Evolutionary conservation across 2,113 vertebrate species (phyloP).

Genomic region (Panurus biarmicus): DNA sequence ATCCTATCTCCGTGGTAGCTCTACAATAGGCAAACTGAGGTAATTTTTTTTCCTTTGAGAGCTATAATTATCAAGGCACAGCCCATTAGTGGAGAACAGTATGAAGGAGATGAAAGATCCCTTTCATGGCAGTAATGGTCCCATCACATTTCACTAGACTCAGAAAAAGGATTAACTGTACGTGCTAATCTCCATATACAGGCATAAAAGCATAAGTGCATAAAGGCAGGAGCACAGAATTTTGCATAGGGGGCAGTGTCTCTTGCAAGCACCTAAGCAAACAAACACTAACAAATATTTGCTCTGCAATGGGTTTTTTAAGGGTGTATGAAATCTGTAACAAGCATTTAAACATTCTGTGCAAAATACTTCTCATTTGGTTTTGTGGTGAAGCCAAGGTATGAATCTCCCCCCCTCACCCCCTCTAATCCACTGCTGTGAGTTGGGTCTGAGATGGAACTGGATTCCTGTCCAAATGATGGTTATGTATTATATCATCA

Average conservation of each 20-base stretch:
- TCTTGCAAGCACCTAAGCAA: not conserved
- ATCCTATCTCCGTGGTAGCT: not conserved
- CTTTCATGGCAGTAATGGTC: not conserved
- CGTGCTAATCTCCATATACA: not conserved
- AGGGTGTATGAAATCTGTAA: not conserved
- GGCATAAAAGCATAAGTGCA: not conserved
- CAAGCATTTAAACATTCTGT: not conserved
- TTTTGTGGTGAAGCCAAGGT: not conserved
- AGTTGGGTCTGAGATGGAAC: not conserved
- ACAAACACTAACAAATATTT: not conserved
- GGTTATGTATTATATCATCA: not conserved
- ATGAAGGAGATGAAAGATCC: not conserved
- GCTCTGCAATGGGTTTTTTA: not conserved
- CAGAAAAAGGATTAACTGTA: not conserved
- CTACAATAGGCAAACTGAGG: not conserved
- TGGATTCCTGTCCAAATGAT: not conserved
- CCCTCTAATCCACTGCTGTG: not conserved
- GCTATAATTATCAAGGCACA: not conserved
- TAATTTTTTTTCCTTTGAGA: not conserved
- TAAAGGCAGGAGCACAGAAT: not conserved
- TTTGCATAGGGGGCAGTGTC: not conserved
- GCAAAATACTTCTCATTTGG: not conserved
- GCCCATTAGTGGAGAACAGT: not conserved
- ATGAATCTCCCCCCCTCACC: not conserved
- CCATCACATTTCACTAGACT: not conserved